Evolutionary conservation across 2,888 invertebrate species (phyloP), one percentile per base, ranked within the genome.

Genomic region (Spodoptera littoralis): DNA sequence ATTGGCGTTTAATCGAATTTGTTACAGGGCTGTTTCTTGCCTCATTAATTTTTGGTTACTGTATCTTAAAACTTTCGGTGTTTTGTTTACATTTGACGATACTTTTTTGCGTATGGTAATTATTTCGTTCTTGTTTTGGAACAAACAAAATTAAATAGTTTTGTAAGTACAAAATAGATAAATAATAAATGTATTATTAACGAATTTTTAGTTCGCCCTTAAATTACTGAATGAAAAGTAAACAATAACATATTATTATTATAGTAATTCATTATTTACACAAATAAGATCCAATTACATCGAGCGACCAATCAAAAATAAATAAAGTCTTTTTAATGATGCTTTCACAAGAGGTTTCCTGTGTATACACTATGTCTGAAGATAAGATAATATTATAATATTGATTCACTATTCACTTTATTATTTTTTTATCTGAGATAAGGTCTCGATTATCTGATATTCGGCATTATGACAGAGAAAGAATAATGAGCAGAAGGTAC

Each of bases 321-420:
- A 49, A 57, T 57, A 11, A n/a, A 30, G 30, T 12, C 4, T 24
- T 36, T 44, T 41, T 12, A 13, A 43, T 27, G 18, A 27, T 36
- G 6, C 12, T n/a, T 49, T 27, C 11, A 27, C 27, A 24, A 50
- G 30, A 50, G 46, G 5, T 12, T 18, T 45, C 27, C 22, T 13
- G 18, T 41, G n/a, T 43, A 36, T 54, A 11, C 41, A 9, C 78
- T 66, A 51, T 18, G 12, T 41, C n/a, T 41, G 30, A 11, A 5
- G 72, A 80, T 77, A 67, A 75, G 73, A 77, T 75, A 65, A 22
- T 44, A 47, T 51, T 50, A 49, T 69, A 63, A 73, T 75, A 70
- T 67, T 71, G 65, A 74, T 72, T 69, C 67, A 74, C 65, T 64
- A 60, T 52, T 44, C 43, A 36, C 46, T 41, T 51, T 65, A 54